Evolutionary conservation across 2,888 invertebrate species (phyloP), one percentile per base, ranked within the genome.

Genomic region (Drosophila putrida): DNA sequence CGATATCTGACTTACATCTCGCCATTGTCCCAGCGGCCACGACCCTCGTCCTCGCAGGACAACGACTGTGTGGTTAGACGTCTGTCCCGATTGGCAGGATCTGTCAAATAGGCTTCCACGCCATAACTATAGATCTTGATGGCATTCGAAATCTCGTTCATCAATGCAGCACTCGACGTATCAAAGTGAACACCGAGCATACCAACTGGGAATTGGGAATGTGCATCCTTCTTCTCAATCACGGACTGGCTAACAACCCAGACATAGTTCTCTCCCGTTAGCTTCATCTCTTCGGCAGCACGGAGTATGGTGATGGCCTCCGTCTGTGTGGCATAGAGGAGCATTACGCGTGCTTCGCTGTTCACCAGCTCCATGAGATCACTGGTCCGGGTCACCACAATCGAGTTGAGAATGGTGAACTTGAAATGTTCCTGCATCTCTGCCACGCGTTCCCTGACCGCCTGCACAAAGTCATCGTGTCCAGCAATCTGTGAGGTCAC

Each of bases 181-280:
- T 98, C 97, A 90, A 98, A 98, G 92, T 98, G 97, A 4, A 98
- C 97, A 66, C 98, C 98, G 55, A 98, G 93, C 97, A 98, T 97
- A 62, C 98, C 98, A 33, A 97, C 96, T 0, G 98, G 98, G 92
- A 98, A 98, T 91, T 97, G 95, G 54, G 94, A 93, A 28, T 95
- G 94, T 8, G 95, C 95, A 88, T 96, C 96, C 89, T 95, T 94
- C 81, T 96, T 96, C 86, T 96, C 96, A 67, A 98, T 96, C 78
- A 98, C 98, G 90, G 97, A 97, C 92, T 98, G 98, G 53, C 98
- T 98, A 20, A 98, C 98, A 65, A 98, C 97, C 98, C 98, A 98
- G 9, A 98, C 97, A 92, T 98, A 98, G 92, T 98, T 98, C 92
- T 98, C 97, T 4, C 92, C 92, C 27, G 92, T 93, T 55, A 93